Evolutionary conservation across 1,140 invertebrate species (phyloP).

Genomic region (Adelges cooleyi): DNA sequence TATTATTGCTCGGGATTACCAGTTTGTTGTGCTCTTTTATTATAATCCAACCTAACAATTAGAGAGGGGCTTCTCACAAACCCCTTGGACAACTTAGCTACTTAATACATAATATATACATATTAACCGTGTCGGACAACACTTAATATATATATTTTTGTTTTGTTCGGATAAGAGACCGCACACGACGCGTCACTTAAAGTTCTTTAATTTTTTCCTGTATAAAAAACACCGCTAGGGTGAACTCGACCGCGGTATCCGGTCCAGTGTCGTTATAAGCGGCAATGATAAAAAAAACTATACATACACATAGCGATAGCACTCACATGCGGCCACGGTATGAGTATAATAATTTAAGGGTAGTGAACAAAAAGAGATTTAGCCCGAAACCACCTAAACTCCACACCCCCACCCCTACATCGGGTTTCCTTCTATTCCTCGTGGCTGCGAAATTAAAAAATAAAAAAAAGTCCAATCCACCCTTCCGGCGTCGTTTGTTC

Average conservation of each 20-base stretch:
- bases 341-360: no score
- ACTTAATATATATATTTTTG: no score
- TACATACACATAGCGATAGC: neutral
- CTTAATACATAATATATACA: no score
- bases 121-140: no score
- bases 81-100: no score
- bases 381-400: conserved; percentile 5
- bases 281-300: conserved; percentile 21
- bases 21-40: no score
- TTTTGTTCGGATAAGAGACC: no score
- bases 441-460: conserved; percentile 16
- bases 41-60: no score
- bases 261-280: conserved; percentile 17
- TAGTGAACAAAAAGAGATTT: neutral
- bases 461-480: neutral
- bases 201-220: no score
- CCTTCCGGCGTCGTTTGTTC: conserved; percentile 24
- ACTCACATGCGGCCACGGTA: neutral
- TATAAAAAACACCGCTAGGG: neutral
- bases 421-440: neutral
- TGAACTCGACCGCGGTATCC: neutral
- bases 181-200: no score
- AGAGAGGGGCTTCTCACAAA: no score
- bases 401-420: neutral
- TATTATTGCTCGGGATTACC: no score